phyloP scores from a whole-genome alignment of 1,140 invertebrate species.

The Panagrolaimus sp. region DNA sequence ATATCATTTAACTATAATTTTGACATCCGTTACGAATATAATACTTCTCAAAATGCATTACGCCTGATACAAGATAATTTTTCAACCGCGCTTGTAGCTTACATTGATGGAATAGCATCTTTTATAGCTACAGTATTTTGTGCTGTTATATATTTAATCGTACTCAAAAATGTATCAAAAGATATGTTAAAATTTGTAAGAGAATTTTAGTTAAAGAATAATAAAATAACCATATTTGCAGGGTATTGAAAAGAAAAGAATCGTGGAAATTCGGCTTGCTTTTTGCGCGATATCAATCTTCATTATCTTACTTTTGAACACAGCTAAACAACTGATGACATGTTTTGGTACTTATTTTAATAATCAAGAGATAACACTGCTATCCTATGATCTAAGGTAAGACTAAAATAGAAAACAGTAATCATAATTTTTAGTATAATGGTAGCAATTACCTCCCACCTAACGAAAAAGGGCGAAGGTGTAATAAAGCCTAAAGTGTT shows the following conservation, averaged over 20 bases:
- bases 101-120: not conserved
- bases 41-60: not conserved
- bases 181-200: not conserved
- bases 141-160: not conserved
- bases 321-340: not conserved
- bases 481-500: too few relatives aligned
- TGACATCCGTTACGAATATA: not conserved
- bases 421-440: too few relatives aligned
- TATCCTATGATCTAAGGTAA: conserved; percentile 16
- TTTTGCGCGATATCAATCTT: not conserved
- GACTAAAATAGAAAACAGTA: too few relatives aligned
- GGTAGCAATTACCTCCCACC: too few relatives aligned
- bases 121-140: not conserved
- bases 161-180: not conserved
- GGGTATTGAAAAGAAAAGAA: conserved; percentile 3
- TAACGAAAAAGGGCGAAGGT: too few relatives aligned
- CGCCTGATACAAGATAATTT: conserved; percentile 11
- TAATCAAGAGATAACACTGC: not conserved
- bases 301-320: not conserved
- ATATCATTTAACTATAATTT: not conserved
- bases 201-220: not conserved
- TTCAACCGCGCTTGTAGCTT: not conserved
- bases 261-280: not conserved
- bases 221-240: not conserved
- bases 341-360: not conserved